Evolutionary conservation across 1,140 invertebrate species (phyloP).

Genomic region (Drosophila funebris): DNA sequence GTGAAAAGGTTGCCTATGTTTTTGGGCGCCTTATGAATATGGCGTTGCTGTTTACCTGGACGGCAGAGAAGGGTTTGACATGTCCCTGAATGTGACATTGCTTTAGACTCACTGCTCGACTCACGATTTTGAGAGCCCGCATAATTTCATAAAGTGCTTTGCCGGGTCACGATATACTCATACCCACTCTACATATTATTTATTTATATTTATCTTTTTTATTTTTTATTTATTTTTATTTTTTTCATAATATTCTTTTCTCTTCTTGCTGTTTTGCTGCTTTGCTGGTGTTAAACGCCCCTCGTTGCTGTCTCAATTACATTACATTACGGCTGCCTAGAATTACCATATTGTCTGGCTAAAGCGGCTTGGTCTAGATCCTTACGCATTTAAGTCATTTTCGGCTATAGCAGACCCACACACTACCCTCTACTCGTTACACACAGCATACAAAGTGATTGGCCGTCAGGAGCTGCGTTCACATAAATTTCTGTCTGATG

Average conservation of each 20-base stretch:
- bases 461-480: conserved; percentile 2
- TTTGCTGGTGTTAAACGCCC: conserved; percentile 41
- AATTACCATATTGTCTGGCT: conserved; percentile 76
- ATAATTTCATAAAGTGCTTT: conserved; percentile 49
- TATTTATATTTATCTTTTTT: conserved; percentile 32
- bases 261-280: neutral
- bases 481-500: conserved; percentile 11
- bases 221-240: too few species aligned
- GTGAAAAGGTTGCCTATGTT: conserved; percentile 20
- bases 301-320: conserved; percentile 63
- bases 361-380: conserved; percentile 23
- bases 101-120: neutral
- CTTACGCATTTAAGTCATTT: neutral
- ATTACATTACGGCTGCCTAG: conserved; percentile 61
- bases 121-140: conserved; percentile 15
- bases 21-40: conserved; percentile 2
- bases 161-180: conserved; percentile 10
- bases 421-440: neutral
- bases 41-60: conserved; percentile 22
- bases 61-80: conserved; percentile 45
- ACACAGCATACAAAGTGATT: conserved; percentile 1
- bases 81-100: neutral
- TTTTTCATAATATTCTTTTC: conserved; percentile 31
- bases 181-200: conserved; percentile 18
- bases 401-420: conserved; percentile 8